Conservation (phyloP, 2,113 vertebrate species). For the Eptesicus fuscus region DNA sequence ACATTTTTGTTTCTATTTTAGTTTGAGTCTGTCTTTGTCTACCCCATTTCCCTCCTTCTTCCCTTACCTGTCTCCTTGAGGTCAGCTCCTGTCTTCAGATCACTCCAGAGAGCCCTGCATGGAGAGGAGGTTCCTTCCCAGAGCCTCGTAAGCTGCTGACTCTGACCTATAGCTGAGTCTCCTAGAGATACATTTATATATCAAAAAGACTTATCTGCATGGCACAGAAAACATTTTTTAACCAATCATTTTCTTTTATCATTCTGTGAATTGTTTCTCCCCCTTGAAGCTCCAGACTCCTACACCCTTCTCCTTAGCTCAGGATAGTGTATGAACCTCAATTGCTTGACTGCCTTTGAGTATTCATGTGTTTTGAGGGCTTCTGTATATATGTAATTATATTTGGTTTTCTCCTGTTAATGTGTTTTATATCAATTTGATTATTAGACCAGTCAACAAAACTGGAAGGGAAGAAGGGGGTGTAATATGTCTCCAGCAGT, state of each 20-base stretch:
- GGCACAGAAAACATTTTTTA: too few species aligned
- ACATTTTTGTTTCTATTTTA: background rate
- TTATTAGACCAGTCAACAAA: too few species aligned
- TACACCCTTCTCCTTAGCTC: background rate
- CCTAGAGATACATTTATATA: too few species aligned
- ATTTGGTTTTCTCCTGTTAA: too few species aligned
- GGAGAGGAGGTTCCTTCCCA: background rate
- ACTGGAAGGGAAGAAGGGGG: too few species aligned
- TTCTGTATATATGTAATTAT: background rate
- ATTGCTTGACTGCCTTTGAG: background rate
- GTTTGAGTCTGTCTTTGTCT: background rate
- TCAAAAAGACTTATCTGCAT: too few species aligned
- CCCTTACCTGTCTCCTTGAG: constrained; percentile 2
- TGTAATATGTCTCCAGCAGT: too few species aligned
- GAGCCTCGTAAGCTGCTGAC: background rate
- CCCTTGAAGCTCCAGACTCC: background rate
- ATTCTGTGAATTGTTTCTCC: too few species aligned
- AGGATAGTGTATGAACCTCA: too few species aligned
- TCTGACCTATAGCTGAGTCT: background rate
- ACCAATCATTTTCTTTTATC: background rate
- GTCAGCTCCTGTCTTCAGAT: background rate
- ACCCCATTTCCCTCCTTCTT: background rate
- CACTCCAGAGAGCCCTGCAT: background rate
- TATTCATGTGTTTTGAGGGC: background rate
- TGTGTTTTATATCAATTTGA: too few species aligned